Percentiles rank a stretch among this genome's conserved stretches.
phyloP scores from a whole-genome alignment of 2,797 vertebrate species.

The Phrynocephalus vlangalii region DNA sequence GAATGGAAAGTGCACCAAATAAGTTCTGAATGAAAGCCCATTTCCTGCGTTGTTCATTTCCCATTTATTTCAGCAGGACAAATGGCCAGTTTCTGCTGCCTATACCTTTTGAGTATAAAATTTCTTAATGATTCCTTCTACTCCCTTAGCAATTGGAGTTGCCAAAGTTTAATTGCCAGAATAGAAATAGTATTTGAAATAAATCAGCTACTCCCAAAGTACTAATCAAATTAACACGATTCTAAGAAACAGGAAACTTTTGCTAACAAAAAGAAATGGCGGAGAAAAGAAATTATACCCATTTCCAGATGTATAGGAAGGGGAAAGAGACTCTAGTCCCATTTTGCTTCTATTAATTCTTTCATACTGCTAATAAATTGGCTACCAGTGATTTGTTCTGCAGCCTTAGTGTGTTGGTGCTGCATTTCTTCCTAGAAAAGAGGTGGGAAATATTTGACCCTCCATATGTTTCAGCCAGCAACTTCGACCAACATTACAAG shows the following conservation, averaged over 20 bases:
- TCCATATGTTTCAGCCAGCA: background rate
- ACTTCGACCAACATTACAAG: no score
- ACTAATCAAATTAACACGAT: background rate
- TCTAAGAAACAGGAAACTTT: conserved; percentile 2
- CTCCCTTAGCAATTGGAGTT: background rate
- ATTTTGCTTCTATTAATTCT: background rate
- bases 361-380: background rate
- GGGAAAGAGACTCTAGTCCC: background rate
- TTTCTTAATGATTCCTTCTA: background rate
- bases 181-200: background rate
- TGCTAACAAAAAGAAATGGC: background rate
- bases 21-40: no score
- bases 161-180: background rate
- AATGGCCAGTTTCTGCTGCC: background rate
- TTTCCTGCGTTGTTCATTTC: background rate
- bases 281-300: background rate
- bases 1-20: no score
- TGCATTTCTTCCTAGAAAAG: background rate
- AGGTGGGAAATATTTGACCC: background rate
- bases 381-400: background rate
- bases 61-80: background rate
- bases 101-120: background rate
- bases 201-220: background rate
- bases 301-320: background rate
- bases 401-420: background rate